Evolutionary conservation across 2,113 vertebrate species (phyloP).

Genomic region (Cinclus cinclus): DNA sequence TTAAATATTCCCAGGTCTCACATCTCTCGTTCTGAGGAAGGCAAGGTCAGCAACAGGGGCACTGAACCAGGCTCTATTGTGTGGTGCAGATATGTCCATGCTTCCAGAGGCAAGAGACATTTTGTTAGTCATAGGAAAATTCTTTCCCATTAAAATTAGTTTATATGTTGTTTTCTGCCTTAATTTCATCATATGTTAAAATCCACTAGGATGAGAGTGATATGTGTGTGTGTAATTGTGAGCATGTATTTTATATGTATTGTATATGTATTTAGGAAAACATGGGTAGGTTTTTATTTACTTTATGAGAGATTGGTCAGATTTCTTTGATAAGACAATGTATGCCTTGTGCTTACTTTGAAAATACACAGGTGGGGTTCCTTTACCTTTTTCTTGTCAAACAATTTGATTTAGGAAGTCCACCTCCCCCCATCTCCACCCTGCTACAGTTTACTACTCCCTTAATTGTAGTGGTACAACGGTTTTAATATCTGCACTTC

Average conservation of each 20-base stretch:
- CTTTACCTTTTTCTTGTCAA: not conserved
- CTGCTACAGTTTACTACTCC: not conserved
- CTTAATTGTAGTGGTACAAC: not conserved
- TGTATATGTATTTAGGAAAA: not conserved
- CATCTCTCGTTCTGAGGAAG: not conserved
- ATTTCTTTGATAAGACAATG: not conserved
- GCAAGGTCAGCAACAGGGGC: not conserved
- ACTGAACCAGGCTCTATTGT: not conserved
- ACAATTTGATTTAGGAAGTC: not conserved
- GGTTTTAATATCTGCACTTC: not conserved
- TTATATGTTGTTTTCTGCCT: not conserved
- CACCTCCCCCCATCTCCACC: no score
- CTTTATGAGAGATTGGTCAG: not conserved
- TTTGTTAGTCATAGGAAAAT: constrained; percentile 5
- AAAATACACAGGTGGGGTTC: not conserved
- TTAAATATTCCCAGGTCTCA: not conserved
- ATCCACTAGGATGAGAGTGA: not conserved
- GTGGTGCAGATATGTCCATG: not conserved
- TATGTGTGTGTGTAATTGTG: not conserved
- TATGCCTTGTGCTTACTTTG: not conserved
- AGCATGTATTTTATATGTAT: not conserved
- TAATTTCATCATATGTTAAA: not conserved
- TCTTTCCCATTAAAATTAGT: not conserved
- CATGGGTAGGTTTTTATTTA: not conserved
- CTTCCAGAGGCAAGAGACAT: not conserved